These are phyloP conservation scores for Callimorpha dominula DNA, from an alignment of 2,888 invertebrate species.

Conservation along the genomic window DNA sequence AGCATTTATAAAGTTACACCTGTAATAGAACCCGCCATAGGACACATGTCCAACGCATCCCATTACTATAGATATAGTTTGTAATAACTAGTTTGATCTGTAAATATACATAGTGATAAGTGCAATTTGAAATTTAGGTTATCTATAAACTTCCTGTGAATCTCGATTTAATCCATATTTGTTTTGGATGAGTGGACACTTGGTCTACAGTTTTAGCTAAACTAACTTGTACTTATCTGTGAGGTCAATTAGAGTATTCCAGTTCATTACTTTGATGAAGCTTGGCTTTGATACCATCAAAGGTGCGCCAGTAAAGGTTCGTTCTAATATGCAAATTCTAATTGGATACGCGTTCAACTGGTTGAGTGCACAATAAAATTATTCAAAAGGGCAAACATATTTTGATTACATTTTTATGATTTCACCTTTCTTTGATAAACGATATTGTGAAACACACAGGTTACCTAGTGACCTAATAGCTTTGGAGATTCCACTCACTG, in stretches of 20 bases:
- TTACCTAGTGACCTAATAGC: background rate
- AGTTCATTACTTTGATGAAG: slow-evolving; percentile 44
- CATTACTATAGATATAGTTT: background rate
- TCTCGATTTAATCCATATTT: slow-evolving; percentile 40
- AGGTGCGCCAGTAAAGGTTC: slow-evolving; percentile 45
- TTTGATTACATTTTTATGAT: slow-evolving; percentile 23
- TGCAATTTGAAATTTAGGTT: slow-evolving; percentile 26
- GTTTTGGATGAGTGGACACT: slow-evolving; percentile 19
- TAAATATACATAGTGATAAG: background rate
- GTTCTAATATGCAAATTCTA: slow-evolving; percentile 64
- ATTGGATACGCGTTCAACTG: slow-evolving; percentile 44
- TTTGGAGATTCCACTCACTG: background rate
- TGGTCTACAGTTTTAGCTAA: slow-evolving; percentile 30
- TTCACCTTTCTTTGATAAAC: background rate
- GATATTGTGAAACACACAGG: background rate
- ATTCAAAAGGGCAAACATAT: slow-evolving; percentile 17
- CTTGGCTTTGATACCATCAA: slow-evolving; percentile 47
- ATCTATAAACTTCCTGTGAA: slow-evolving; percentile 38
- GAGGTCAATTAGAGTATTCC: slow-evolving; percentile 27
- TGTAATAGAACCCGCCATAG: too few species aligned
- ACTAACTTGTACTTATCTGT: slow-evolving; percentile 28
- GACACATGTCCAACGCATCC: too few species aligned
- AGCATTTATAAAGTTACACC: too few species aligned
- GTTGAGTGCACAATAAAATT: slow-evolving; percentile 30
- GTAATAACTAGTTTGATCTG: background rate